Evolutionary conservation across 2,113 vertebrate species (phyloP).

Genomic region (Ranitomeya variabilis): DNA sequence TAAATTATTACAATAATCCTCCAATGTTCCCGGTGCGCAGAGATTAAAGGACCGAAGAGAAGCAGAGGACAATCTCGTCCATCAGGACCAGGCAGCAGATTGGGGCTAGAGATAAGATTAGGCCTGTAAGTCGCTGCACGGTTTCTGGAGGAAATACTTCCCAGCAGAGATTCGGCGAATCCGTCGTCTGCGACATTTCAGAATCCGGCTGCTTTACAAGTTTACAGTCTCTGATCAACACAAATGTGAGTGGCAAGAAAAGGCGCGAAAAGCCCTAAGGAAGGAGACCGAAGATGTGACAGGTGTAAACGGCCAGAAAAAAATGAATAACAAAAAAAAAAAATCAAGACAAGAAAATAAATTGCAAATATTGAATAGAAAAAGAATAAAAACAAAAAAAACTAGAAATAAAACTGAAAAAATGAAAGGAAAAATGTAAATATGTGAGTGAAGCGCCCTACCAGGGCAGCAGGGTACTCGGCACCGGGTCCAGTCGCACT

Average conservation of each 20-base stretch:
- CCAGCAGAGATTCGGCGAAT: background rate
- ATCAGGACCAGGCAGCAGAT: background rate
- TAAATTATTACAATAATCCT: conserved; percentile 45
- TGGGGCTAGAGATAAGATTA: conserved; percentile 17
- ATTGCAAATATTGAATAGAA: background rate
- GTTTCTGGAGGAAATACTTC: background rate
- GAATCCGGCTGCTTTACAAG: background rate
- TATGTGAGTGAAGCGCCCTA: too few relatives aligned
- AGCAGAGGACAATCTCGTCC: background rate
- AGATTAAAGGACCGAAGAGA: conserved; percentile 31
- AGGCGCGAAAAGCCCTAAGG: background rate
- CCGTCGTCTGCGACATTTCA: background rate
- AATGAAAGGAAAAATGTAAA: too few relatives aligned
- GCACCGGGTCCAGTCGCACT: too few relatives aligned
- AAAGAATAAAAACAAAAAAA: too few relatives aligned
- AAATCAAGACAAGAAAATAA: background rate
- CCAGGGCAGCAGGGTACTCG: too few relatives aligned
- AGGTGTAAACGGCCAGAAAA: background rate
- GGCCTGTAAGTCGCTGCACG: background rate
- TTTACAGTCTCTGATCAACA: conserved; percentile 3
- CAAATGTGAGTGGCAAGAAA: conserved; percentile 14
- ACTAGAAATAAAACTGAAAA: too few relatives aligned
- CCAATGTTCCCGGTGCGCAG: background rate
- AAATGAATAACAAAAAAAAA: background rate
- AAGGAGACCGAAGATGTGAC: background rate